Conservation (phyloP, 2,113 vertebrate species). For the Archilochus colubris region DNA sequence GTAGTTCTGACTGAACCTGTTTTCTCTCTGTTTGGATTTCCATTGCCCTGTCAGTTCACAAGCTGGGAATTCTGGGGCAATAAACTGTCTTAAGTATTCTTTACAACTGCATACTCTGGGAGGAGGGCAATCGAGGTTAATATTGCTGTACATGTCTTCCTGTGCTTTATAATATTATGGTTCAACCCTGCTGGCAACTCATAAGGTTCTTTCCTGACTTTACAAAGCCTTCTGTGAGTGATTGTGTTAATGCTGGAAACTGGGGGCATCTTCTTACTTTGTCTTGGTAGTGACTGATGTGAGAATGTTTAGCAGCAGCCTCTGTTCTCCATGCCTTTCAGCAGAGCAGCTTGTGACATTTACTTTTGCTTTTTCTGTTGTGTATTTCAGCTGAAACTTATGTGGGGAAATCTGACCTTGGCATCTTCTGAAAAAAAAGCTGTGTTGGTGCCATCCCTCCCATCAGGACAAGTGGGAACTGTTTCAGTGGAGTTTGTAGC, state of each 20-base stretch:
- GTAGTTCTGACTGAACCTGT: background rate
- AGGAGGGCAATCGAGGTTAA: background rate
- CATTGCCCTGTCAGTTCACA: background rate
- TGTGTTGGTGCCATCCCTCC: slow-evolving; percentile 89
- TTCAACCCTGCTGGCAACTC: background rate
- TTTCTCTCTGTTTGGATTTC: background rate
- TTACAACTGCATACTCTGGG: rapidly evolving
- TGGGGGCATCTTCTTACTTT: background rate
- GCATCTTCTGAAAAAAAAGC: slow-evolving; percentile 87
- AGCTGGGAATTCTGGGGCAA: background rate
- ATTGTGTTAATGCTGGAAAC: background rate
- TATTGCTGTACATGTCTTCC: background rate
- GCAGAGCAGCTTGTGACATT: background rate
- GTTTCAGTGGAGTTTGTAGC: slow-evolving; percentile 94
- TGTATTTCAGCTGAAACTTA: slow-evolving; percentile 88
- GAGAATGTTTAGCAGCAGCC: background rate
- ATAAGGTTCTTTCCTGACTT: background rate
- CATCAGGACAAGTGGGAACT: slow-evolving; percentile 89
- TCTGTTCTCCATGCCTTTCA: background rate
- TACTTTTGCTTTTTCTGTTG: background rate
- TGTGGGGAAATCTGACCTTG: slow-evolving; percentile 97
- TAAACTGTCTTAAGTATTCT: background rate
- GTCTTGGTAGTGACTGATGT: background rate
- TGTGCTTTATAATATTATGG: background rate
- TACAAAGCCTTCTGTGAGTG: rapidly evolving